These are phyloP conservation scores for Tetrapedia diversipes DNA, from an alignment of 2,888 invertebrate genomes.

Conservation along the genomic window DNA sequence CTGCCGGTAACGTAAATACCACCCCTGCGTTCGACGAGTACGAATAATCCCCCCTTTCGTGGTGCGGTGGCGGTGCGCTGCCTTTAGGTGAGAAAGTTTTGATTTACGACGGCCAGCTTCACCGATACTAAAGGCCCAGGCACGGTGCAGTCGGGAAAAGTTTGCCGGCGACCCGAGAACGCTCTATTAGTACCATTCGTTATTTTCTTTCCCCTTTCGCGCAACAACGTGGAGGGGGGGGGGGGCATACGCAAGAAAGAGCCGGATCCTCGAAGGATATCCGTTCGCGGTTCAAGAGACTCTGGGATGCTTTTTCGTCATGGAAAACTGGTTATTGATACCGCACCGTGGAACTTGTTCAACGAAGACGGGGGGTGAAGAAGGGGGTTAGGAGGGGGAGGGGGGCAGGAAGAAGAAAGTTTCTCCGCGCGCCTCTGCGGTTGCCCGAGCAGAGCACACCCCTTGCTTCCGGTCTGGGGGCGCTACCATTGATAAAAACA, in stretches of 20 bases:
- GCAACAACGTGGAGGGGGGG: conserved; percentile 47
- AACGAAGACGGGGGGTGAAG: no score
- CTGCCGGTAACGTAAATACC: conserved; percentile 19
- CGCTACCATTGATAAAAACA: conserved; percentile 72
- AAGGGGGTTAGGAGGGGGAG: no score
- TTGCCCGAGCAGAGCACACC: conserved; percentile 42
- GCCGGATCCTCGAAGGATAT: conserved; percentile 63
- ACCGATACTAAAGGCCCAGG: conserved; percentile 52
- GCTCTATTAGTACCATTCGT: conserved; percentile 75
- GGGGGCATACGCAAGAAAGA: conserved; percentile 57
- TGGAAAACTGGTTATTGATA: conserved; percentile 73
- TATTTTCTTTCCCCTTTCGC: conserved; percentile 66
- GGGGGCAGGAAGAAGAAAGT: conserved; percentile 39
- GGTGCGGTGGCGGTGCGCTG: conserved; percentile 14
- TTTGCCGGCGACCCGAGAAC: conserved; percentile 68
- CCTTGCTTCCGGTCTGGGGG: conserved; percentile 49
- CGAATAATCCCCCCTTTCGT: conserved; percentile 61
- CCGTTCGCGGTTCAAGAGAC: conserved; percentile 68
- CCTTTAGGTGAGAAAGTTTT: conserved; percentile 72
- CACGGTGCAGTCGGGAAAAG: conserved; percentile 52
- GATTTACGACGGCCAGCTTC: conserved; percentile 65
- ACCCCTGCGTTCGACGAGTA: conserved; percentile 30
- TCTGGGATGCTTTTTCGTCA: conserved; percentile 67
- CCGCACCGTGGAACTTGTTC: conserved; percentile 60
- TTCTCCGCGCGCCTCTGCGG: conserved; percentile 40